Evolutionary conservation across 2,888 invertebrate species (phyloP).

Genomic region (Antitype chi): DNA sequence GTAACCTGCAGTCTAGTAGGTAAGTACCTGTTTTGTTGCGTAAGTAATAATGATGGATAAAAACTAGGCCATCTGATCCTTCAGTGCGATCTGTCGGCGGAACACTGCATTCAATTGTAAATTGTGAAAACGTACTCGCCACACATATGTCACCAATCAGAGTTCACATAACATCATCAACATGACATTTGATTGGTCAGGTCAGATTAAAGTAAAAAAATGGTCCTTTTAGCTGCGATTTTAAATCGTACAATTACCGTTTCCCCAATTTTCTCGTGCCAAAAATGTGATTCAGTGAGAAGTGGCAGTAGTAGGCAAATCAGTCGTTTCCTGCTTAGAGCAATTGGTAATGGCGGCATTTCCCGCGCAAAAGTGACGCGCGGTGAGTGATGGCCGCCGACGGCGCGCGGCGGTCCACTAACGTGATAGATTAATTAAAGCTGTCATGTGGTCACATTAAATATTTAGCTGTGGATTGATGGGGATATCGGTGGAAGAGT

Average conservation of each 20-base stretch:
- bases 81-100: conserved; percentile 20
- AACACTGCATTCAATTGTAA: conserved; percentile 34
- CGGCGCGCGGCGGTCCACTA: conserved; percentile 46
- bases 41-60: conserved; percentile 20
- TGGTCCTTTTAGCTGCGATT: conserved; percentile 30
- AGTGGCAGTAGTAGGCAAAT: conserved; percentile 75
- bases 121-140: conserved; percentile 40
- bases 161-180: conserved; percentile 42
- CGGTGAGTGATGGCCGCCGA: conserved; percentile 63
- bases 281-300: conserved; percentile 78
- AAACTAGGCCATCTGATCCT: conserved; percentile 44
- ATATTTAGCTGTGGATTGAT: conserved; percentile 59
- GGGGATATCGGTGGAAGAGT: conserved; percentile 41
- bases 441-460: conserved; percentile 63
- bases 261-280: conserved; percentile 76
- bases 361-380: conserved; percentile 83
- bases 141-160: conserved; percentile 46
- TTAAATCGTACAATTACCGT: conserved; percentile 61
- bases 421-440: conserved; percentile 61
- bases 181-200: conserved; percentile 21
- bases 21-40: conserved; percentile 19
- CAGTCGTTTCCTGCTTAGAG: conserved; percentile 84
- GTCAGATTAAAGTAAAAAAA: conserved; percentile 23
- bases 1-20: background rate
- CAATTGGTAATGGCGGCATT: conserved; percentile 81